Base-by-base conservation (phyloP, 1,140 invertebrate species). In the Bombus breviceps region DNA sequence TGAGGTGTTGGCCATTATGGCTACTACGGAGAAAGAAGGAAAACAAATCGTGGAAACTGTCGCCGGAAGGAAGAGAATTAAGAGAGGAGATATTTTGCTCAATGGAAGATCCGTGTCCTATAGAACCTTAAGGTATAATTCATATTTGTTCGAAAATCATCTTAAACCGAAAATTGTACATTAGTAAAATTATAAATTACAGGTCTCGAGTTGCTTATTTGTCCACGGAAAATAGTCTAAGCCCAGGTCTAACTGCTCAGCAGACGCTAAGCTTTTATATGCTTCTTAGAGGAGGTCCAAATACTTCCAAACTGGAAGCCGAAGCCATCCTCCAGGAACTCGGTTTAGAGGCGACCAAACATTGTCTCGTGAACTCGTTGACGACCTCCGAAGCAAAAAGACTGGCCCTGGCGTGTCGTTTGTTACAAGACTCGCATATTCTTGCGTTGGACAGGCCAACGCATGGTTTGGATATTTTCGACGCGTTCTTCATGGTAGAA, bases 401-500 rank as follows among this genome's bases (percentile, higher is more conserved):
- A 87, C 93, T 99, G 5, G 98, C 98, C 85, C 97, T 99, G 3
- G 98, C 98, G 1, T 98, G 98, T 92, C 97, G 98, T 89, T 95
- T 99, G 32, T 94, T 99, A 28, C 96, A 98, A 13, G 97, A 98
- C 92, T 97, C 97, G 75, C 98, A 98, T 79, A 96, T 99, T 59
- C 95, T 99, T 0, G 96, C 98, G 3, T 95, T 99, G 41, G 98
- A 99, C 92, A 97, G 98, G 94, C 98, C 98, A 6, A 98, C 98
- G 0, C 97, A 97, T 91, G 98, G 98, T 74, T 98, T 99, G 97
- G 98, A 99, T 90, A 99, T 99, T 81, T 99, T 99, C 88, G 98
- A 99, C 92, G 98, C 98, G 0, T 99, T 99, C 95, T 99, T 99
- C 93, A 94, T 99, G 28, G 97, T 99, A 41, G 98, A 99, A 93